Conservation (phyloP, 2,797 vertebrate species). For the Sebastes diaconus region DNA sequence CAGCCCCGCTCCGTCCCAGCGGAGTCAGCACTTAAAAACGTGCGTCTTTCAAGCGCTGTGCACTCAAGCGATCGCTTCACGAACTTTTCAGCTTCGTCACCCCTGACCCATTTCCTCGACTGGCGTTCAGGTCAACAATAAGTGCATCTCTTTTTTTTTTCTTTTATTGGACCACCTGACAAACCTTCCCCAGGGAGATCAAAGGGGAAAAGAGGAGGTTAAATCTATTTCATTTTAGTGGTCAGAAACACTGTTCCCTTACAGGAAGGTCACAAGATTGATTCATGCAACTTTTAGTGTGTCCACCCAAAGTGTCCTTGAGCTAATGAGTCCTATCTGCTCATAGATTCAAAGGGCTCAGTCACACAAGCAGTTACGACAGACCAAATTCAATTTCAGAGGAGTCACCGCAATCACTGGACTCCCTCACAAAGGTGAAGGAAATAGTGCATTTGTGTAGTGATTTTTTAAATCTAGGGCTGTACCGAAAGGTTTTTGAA, state of each 20-base stretch:
- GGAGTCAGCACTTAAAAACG: slow-evolving; percentile 47
- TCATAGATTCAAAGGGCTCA: neutral
- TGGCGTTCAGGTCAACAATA: neutral
- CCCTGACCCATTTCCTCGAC: slow-evolving; percentile 19
- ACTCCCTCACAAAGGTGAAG: neutral
- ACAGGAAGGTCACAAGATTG: neutral
- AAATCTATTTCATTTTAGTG: neutral
- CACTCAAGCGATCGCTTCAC: neutral
- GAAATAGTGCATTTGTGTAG: too few species aligned
- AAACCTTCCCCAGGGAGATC: neutral
- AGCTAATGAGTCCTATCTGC: neutral
- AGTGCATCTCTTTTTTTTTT: neutral
- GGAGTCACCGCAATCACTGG: neutral
- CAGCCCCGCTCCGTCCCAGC: neutral
- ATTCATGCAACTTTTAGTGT: neutral
- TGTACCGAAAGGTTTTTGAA: neutral
- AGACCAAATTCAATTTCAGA: neutral
- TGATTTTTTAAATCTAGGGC: neutral
- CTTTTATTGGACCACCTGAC: neutral
- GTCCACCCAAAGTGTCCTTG: neutral
- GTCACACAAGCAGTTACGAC: neutral
- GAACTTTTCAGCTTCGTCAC: slow-evolving; percentile 26
- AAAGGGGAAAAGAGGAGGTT: neutral
- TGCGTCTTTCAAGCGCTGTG: neutral
- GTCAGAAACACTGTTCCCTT: neutral